Evolutionary conservation across 2,888 invertebrate genomes (phyloP).

Genomic region (Amblyjoppa proteus): DNA sequence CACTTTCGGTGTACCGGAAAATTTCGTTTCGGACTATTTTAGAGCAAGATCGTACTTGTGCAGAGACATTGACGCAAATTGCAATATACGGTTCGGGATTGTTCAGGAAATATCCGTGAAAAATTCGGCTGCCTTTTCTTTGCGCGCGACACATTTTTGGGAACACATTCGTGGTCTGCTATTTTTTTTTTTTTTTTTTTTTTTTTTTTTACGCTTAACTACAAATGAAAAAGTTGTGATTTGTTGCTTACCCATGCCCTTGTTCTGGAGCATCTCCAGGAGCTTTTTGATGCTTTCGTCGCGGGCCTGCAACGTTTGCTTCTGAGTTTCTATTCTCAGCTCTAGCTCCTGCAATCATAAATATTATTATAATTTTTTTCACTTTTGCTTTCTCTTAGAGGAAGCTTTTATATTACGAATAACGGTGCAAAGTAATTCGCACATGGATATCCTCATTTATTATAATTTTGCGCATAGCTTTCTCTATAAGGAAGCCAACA

Average conservation of each 20-base stretch:
- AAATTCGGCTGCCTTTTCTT: background rate
- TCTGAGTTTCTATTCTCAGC: slow-evolving; percentile 98
- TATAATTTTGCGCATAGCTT: too few species aligned
- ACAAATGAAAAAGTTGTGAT: background rate
- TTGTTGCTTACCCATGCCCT: slow-evolving; percentile 94
- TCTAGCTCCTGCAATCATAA: slow-evolving; percentile 92
- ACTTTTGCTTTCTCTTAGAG: background rate
- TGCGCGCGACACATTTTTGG: background rate
- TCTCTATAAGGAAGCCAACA: too few species aligned
- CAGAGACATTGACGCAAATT: background rate
- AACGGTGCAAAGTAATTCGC: background rate
- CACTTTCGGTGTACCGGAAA: background rate
- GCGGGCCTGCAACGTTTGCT: slow-evolving; percentile 97
- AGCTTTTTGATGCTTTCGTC: slow-evolving; percentile 99
- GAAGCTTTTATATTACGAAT: too few species aligned
- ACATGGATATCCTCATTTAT: too few species aligned
- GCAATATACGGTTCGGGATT: background rate
- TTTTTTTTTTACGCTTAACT: background rate
- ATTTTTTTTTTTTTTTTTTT: background rate
- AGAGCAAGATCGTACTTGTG: background rate
- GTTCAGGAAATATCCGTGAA: background rate
- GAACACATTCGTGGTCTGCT: background rate
- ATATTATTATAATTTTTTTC: slow-evolving; percentile 9
- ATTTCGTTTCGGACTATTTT: background rate
- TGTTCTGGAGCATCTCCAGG: slow-evolving; percentile 98